A percentile compares a stretch with the other conserved stretches of the same genome.
Conservation (phyloP, 2,888 invertebrate species). For the Notodonta dromedarius region DNA sequence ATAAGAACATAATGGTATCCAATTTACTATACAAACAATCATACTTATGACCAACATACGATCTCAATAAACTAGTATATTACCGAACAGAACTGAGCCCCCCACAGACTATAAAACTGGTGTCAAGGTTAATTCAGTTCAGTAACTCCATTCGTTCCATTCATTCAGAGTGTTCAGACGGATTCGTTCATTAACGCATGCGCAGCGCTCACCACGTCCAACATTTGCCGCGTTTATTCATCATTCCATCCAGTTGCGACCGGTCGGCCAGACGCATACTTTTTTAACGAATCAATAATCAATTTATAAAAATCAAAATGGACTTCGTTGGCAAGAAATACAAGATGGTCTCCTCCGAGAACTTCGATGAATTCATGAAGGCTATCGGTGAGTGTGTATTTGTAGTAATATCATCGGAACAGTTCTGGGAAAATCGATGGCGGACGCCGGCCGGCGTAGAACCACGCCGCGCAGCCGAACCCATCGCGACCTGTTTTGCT, state of each 20-base stretch:
- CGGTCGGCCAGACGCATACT: constrained; percentile 49
- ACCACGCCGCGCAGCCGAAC: not conserved
- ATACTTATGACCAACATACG: not conserved
- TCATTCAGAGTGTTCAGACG: constrained; percentile 31
- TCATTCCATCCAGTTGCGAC: constrained; percentile 69
- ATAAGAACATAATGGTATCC: constrained; percentile 18
- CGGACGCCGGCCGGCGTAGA: constrained; percentile 65
- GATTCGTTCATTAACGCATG: constrained; percentile 50
- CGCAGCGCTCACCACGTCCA: constrained; percentile 24
- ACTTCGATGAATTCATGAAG: constrained; percentile 96
- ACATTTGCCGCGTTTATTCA: constrained; percentile 50
- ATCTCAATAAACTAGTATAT: not conserved
- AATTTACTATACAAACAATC: constrained; percentile 37
- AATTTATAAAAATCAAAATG: constrained; percentile 61
- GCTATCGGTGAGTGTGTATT: constrained; percentile 87
- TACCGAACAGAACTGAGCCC: constrained; percentile 10
- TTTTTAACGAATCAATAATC: constrained; percentile 31
- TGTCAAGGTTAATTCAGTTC: constrained; percentile 41
- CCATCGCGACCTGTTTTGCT: not conserved
- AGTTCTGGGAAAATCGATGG: constrained; percentile 36
- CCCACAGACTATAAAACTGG: constrained; percentile 35
- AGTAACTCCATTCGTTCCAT: constrained; percentile 41
- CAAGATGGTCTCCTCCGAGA: constrained; percentile 91
- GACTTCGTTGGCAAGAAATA: constrained; percentile 89
- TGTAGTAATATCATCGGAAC: constrained; percentile 35